Conservation (phyloP, 2,113 vertebrate species). For the Salvelinus namaycush region DNA sequence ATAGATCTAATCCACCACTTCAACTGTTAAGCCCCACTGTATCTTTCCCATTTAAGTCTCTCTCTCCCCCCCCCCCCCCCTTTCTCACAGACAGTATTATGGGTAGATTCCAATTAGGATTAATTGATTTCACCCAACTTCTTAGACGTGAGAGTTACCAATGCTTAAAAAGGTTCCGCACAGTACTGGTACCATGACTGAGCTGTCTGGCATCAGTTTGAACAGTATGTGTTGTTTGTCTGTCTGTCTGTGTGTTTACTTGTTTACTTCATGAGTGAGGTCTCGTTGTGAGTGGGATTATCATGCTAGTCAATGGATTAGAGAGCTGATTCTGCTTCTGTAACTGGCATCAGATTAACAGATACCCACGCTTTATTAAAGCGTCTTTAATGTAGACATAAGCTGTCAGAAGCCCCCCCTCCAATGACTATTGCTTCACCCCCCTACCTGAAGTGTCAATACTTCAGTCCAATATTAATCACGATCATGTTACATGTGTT, state of each 20-base stretch:
- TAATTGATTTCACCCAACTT: no score
- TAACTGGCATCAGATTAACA: conserved; percentile 79
- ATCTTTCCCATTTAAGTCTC: conserved; percentile 30
- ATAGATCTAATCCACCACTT: conserved; percentile 57
- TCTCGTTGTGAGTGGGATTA: conserved; percentile 68
- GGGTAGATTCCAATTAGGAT: no score
- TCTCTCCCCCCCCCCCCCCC: not conserved
- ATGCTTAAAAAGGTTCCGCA: no score
- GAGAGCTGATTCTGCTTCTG: conserved; percentile 63
- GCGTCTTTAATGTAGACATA: conserved; percentile 74
- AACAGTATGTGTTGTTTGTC: not conserved
- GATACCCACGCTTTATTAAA: conserved; percentile 66
- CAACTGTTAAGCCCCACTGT: conserved; percentile 41
- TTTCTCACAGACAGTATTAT: not conserved
- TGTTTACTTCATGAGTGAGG: conserved; percentile 42
- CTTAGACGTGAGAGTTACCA: no score
- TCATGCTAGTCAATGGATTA: conserved; percentile 76
- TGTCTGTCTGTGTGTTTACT: conserved; percentile 44
- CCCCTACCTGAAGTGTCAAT: conserved; percentile 15
- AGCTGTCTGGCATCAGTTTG: no score
- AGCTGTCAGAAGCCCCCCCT: conserved; percentile 43
- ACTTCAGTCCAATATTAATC: not conserved
- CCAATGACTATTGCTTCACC: conserved; percentile 52
- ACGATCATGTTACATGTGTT: not conserved
- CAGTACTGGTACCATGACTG: no score